Conservation (phyloP, 2,888 invertebrate genomes). For the Cordilura impudica region DNA sequence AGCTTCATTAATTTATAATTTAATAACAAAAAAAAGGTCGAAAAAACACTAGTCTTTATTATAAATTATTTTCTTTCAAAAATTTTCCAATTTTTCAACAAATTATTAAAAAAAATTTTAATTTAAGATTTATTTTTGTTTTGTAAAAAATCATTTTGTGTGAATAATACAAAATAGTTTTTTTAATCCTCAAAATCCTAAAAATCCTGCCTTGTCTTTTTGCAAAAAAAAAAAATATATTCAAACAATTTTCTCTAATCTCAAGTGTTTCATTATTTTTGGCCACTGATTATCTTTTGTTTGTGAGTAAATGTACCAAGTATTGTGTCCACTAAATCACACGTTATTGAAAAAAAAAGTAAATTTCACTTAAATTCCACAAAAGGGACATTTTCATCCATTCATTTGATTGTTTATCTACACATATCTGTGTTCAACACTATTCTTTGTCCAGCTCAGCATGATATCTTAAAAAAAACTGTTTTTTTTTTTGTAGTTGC, state of each 20-base stretch:
- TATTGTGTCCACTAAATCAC: constrained; percentile 18
- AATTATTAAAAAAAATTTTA: too few species aligned
- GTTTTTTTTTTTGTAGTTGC: constrained; percentile 50
- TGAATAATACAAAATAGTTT: constrained; percentile 10
- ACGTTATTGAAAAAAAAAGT: constrained; percentile 7
- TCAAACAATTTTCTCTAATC: constrained; percentile 31
- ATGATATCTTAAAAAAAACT: constrained; percentile 33
- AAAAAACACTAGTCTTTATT: too few species aligned
- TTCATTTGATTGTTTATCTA: neutral
- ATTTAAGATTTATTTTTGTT: neutral
- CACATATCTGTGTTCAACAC: constrained; percentile 5
- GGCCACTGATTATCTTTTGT: constrained; percentile 17
- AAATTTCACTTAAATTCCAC: neutral
- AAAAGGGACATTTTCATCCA: neutral
- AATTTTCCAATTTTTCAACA: too few species aligned
- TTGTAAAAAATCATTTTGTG: constrained; percentile 18
- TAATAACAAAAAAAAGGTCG: too few species aligned
- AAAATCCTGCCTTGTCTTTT: neutral
- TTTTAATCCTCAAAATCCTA: constrained; percentile 34
- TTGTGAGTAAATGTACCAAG: neutral
- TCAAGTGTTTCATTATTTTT: constrained; percentile 55
- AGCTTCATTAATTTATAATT: too few species aligned
- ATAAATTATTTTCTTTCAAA: too few species aligned
- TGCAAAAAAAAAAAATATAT: constrained; percentile 37
- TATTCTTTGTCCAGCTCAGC: constrained; percentile 53